Evolutionary conservation across 2,888 invertebrate species (phyloP).

Genomic region (Xestia c-nigrum): DNA sequence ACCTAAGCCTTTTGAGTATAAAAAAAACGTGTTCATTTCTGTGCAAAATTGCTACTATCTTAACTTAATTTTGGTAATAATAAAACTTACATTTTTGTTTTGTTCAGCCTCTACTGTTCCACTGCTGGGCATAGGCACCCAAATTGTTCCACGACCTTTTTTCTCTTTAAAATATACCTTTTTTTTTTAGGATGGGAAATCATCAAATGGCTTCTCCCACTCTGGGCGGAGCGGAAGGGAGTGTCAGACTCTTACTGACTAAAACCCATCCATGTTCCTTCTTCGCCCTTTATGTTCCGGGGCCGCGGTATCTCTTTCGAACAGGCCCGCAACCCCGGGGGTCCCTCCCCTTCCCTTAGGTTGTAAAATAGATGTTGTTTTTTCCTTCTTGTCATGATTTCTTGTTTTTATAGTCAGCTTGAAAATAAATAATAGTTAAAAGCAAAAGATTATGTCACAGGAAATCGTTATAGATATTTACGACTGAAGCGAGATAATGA

Average conservation of each 20-base stretch:
- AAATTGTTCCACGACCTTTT: too few relatives aligned
- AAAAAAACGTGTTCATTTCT: neutral
- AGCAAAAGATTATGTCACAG: neutral
- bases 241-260: too few relatives aligned
- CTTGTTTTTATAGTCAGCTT: neutral
- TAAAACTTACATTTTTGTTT: neutral
- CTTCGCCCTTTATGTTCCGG: too few relatives aligned
- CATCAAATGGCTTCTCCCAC: too few relatives aligned
- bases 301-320: too few relatives aligned
- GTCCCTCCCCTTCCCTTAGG: too few relatives aligned
- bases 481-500: conserved; percentile 7
- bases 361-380: neutral
- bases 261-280: too few relatives aligned
- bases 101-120: neutral
- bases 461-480: conserved; percentile 26
- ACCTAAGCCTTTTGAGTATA: neutral
- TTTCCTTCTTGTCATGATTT: neutral
- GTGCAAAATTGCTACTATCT: neutral
- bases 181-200: too few relatives aligned
- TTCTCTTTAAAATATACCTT: too few relatives aligned
- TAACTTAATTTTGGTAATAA: neutral
- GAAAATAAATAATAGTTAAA: conserved; percentile 5
- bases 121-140: neutral
- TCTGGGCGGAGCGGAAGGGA: too few relatives aligned
- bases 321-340: too few relatives aligned